Percentiles rank a stretch among this genome's conserved stretches.
phyloP scores from a whole-genome alignment of 2,113 vertebrate species.

The Burhinus bistriatus region DNA sequence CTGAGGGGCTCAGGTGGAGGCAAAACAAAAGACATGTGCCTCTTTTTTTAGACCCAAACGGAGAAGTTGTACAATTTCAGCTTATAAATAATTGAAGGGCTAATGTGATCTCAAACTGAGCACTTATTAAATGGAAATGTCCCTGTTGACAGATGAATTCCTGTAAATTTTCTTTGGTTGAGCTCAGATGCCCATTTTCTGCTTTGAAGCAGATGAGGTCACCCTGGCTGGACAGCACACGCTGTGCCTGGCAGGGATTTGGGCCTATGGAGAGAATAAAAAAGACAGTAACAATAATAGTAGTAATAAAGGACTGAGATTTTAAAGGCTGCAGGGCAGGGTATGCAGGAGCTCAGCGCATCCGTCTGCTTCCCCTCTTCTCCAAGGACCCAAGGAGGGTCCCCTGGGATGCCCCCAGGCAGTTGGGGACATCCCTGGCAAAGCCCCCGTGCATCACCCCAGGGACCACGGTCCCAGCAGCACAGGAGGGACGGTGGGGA shows the following conservation, averaged over 20 bases:
- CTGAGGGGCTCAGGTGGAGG: not conserved
- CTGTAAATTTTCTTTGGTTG: constrained; percentile 62
- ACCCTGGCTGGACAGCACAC: constrained; percentile 41
- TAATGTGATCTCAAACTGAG: constrained; percentile 61
- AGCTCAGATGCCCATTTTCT: constrained; percentile 41
- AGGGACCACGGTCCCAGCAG: accelerated
- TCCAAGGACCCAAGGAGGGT: not conserved
- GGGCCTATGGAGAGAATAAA: not conserved
- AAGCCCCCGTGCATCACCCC: accelerated
- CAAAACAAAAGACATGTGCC: not conserved
- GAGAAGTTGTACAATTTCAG: constrained; percentile 40
- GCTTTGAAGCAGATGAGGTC: constrained; percentile 59
- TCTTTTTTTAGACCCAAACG: not conserved
- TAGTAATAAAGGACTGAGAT: not conserved
- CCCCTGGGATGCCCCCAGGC: not conserved
- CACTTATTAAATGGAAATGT: constrained; percentile 64
- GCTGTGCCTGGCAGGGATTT: constrained; percentile 22
- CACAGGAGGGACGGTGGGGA: accelerated
- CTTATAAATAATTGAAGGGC: constrained; percentile 57
- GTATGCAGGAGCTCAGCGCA: not conserved
- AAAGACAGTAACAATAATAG: not conserved
- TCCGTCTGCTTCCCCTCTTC: not conserved
- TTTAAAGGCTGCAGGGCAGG: not conserved
- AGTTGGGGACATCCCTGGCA: not conserved
- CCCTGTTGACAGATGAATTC: constrained; percentile 63